These are phyloP conservation scores for Caenorhabditis macrosperma DNA, from an alignment of 2,888 invertebrate genomes.

Conservation along the genomic window DNA sequence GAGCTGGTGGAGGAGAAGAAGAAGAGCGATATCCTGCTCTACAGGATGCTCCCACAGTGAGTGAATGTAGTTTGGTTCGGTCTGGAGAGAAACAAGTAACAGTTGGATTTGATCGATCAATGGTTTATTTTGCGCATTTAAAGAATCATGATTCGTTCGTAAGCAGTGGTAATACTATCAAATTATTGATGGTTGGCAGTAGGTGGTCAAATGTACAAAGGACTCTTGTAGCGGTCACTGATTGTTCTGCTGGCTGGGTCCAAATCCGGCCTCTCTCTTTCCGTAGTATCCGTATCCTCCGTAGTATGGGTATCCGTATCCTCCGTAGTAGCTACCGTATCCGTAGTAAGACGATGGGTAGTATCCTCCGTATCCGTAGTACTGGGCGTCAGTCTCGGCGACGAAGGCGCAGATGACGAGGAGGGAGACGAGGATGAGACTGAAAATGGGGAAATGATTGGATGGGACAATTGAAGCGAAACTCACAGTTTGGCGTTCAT, in stretches of 20 bases:
- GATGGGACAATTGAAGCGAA: not conserved
- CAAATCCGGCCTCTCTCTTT: conserved; percentile 59
- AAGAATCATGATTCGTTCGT: conserved; percentile 48
- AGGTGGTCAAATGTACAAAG: not conserved
- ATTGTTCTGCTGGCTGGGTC: conserved; percentile 47
- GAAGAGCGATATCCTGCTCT: conserved; percentile 73
- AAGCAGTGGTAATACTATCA: conserved; percentile 40
- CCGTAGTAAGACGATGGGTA: conserved; percentile 55
- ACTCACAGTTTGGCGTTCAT: conserved; percentile 60
- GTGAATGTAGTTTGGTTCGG: not conserved
- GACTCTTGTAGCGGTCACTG: conserved; percentile 19
- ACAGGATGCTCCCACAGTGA: conserved; percentile 76
- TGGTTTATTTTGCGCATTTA: conserved; percentile 15
- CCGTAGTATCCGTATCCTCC: conserved; percentile 57
- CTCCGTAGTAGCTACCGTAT: conserved; percentile 51
- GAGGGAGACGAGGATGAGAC: conserved; percentile 55
- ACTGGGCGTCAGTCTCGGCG: conserved; percentile 57
- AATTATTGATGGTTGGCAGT: conserved; percentile 16
- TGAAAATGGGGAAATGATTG: conserved; percentile 13
- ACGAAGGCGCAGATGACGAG: conserved; percentile 55
- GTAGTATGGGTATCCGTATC: conserved; percentile 54
- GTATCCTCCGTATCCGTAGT: conserved; percentile 44
- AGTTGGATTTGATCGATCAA: conserved; percentile 27
- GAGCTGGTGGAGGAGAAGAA: conserved; percentile 76
- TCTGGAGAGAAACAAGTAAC: not conserved